Evolutionary conservation across 2,797 vertebrate species (phyloP).

Genomic region (Chrysocyon brachyurus): DNA sequence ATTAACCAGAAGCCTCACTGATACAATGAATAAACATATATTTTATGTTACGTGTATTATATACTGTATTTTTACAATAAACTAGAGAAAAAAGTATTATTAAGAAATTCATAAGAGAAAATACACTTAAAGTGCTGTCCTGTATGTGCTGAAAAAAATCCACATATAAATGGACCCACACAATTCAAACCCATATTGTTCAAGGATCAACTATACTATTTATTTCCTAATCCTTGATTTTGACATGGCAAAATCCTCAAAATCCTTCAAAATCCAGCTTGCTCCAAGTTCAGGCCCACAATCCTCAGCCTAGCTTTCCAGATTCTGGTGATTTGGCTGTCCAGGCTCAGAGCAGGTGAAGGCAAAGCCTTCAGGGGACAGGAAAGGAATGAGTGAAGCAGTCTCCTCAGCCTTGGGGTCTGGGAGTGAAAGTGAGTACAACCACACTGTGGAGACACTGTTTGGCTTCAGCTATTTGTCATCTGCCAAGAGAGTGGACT

Average conservation of each 20-base stretch:
- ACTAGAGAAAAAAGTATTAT: background rate
- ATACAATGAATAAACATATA: background rate
- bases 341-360: background rate
- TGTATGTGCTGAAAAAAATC: background rate
- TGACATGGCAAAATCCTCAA: background rate
- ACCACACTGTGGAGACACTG: background rate
- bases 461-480: background rate
- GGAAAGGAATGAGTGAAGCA: background rate
- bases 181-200: background rate
- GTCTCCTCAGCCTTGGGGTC: background rate
- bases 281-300: background rate
- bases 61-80: background rate
- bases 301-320: background rate
- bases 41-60: background rate
- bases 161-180: background rate
- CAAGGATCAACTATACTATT: background rate
- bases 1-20: background rate
- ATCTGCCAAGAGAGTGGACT: background rate
- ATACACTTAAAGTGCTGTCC: background rate
- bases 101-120: background rate
- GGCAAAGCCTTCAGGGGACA: background rate
- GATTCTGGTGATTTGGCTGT: background rate
- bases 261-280: background rate
- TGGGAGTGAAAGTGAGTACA: background rate
- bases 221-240: slow-evolving; percentile 16